These are phyloP conservation scores for Emydura subglobosa DNA, from an alignment of 2,113 vertebrate genomes.

Conservation along the genomic window DNA sequence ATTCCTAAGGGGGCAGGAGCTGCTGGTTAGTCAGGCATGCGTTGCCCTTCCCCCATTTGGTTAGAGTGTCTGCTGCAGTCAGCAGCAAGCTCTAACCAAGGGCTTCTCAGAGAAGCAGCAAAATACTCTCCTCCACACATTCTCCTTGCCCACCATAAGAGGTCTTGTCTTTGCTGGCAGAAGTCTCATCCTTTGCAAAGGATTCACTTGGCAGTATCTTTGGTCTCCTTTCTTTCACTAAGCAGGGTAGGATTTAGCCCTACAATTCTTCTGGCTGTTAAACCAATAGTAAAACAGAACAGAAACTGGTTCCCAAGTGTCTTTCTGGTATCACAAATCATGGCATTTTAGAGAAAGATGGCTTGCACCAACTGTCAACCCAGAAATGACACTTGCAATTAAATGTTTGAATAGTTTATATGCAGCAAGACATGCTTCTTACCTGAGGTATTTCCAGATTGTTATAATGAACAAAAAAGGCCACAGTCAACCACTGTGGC, in stretches of 20 bases:
- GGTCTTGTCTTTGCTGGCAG: background rate
- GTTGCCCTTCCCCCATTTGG: slow-evolving; percentile 36
- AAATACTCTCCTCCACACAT: slow-evolving; percentile 32
- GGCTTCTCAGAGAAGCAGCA: slow-evolving; percentile 3
- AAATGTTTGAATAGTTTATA: background rate
- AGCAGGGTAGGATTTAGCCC: background rate
- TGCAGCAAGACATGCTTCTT: background rate
- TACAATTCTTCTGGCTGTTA: background rate
- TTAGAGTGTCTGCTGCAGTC: slow-evolving; percentile 46
- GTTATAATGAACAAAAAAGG: background rate
- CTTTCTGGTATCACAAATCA: background rate
- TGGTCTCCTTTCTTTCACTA: background rate
- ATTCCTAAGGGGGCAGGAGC: slow-evolving; percentile 47
- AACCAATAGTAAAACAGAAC: background rate
- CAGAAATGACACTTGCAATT: background rate
- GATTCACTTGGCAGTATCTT: background rate
- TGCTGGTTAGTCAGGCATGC: slow-evolving; percentile 62
- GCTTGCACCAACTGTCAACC: background rate
- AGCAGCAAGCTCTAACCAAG: slow-evolving; percentile 49
- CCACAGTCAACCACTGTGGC: rapidly evolving
- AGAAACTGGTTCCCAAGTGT: background rate
- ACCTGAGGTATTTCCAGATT: background rate
- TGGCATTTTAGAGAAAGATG: background rate
- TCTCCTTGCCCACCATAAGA: background rate
- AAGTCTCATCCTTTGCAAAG: background rate